phyloP scores from a whole-genome alignment of 2,888 invertebrate genomes.

The Drosophila leonis region DNA sequence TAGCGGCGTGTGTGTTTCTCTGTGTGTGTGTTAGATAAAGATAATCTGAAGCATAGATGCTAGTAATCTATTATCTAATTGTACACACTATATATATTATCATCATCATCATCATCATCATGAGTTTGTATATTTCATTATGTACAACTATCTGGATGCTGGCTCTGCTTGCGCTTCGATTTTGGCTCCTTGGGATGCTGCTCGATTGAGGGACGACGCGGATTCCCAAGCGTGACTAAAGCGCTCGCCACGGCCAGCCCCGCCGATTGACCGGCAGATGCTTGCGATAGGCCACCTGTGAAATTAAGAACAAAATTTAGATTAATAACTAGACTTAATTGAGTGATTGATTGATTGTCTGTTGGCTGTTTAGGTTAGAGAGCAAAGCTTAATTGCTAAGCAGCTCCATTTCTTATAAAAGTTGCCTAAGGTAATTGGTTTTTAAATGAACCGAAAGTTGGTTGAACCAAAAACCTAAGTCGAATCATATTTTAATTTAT shows the following conservation, averaged over 20 bases:
- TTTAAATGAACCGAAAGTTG: too few relatives aligned
- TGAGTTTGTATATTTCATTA: constrained; percentile 77
- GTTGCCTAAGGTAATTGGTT: background rate
- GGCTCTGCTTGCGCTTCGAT: constrained; percentile 88
- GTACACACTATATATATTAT: constrained; percentile 65
- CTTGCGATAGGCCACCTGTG: constrained; percentile 91
- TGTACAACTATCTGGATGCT: constrained; percentile 88
- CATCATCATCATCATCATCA: constrained; percentile 51
- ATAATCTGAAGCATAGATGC: constrained; percentile 63
- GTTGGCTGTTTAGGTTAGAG: too few relatives aligned
- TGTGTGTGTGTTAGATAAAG: constrained; percentile 48
- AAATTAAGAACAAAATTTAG: background rate
- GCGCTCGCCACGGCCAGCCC: constrained; percentile 96
- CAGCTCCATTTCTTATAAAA: background rate
- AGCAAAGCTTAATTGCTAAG: background rate
- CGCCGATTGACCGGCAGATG: constrained; percentile 92
- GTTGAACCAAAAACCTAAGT: too few relatives aligned
- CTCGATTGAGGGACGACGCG: constrained; percentile 90
- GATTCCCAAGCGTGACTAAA: constrained; percentile 94
- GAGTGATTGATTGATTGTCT: constrained; percentile 68
- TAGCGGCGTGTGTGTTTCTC: constrained; percentile 39
- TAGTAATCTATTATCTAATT: constrained; percentile 69
- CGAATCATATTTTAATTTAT: too few relatives aligned
- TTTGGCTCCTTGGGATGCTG: constrained; percentile 87
- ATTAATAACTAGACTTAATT: background rate